Base-by-base conservation (phyloP, 2,113 vertebrate species). In the Chloropsis hardwickii region DNA sequence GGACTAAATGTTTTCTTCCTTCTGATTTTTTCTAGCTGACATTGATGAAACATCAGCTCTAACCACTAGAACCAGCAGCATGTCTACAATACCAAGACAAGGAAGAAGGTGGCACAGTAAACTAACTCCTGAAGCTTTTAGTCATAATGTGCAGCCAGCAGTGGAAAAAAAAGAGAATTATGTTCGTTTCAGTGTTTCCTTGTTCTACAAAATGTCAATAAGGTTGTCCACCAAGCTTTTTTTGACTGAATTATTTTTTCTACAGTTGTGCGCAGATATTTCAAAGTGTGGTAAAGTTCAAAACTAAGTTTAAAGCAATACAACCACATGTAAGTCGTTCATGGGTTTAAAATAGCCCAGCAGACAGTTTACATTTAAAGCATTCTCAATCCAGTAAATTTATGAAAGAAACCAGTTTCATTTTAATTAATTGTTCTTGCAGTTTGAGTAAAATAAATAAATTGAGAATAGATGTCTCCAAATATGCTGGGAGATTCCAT, bases 171-270 rank as follows among this genome's bases (percentile, higher is more conserved):
- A 85, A 66, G 58, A 56, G 45, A 60, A 90, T 95, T 37, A 28
- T 23, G 10, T 79, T 67, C 90, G 22, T 78, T 91, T 91, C 25
- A 57, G 28, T 88, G 66, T 65, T 89, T 79, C 28, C 58, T 87
- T 81, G 23, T 91, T 73, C 48, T 94, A 81, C 80, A 71, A 76
- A 89, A 58, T 95, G 48, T 76, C 58, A 39, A 13, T 70, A 70
- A 51, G 20, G 9, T 80, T 95, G 66, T 78, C 86, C 91, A 94
- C 54, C 57, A 90, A 57, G 79, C 80, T 90, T n/a, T 57, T 96
- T 95, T 69, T 89, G 70, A 76, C 51, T 74, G 45, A 95, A 82
- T 79, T 86, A 67, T 35, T 90, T 86, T 72, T 86, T 96, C 53
- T 85, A 45, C 27, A 28, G 51, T 86, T 58, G 42, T 15, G 27